phyloP scores from a whole-genome alignment of 2,888 invertebrate genomes.

The Megalurothrips usitatus region DNA sequence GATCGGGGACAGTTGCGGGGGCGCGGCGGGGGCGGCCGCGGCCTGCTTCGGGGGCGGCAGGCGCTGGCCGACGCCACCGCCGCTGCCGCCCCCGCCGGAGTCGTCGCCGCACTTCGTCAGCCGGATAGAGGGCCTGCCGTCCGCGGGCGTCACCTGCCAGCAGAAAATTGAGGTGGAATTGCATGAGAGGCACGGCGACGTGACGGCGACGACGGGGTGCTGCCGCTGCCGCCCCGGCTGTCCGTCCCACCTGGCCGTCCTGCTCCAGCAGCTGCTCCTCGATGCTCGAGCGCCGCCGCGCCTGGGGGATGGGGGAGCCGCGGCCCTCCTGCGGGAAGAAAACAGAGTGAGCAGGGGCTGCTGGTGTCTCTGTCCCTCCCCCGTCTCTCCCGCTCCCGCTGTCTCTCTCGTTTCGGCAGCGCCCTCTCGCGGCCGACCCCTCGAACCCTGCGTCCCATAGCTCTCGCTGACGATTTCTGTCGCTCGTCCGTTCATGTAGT shows the following conservation, averaged over 20 bases:
- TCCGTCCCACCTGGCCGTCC: background rate
- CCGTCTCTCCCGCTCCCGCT: too few relatives aligned
- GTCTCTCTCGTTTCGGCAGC: too few relatives aligned
- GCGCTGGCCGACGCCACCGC: background rate
- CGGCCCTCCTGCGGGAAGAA: background rate
- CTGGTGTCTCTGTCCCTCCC: too few relatives aligned
- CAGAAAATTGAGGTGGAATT: background rate
- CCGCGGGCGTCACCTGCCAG: background rate
- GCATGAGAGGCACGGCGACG: too few relatives aligned
- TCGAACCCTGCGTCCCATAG: too few relatives aligned
- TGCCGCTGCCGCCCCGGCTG: too few relatives aligned
- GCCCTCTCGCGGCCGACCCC: too few relatives aligned
- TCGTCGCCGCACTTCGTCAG: conserved; percentile 13
- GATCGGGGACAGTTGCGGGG: background rate
- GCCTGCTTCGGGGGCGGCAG: conserved; percentile 5
- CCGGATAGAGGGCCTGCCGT: background rate
- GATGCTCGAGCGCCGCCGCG: background rate
- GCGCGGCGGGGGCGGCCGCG: background rate
- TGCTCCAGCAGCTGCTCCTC: conserved; percentile 21
- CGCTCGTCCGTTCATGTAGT: too few relatives aligned
- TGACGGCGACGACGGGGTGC: too few relatives aligned
- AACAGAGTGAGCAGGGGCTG: background rate
- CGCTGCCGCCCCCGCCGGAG: background rate
- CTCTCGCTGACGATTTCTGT: too few relatives aligned
- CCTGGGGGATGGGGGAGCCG: background rate